Conservation (phyloP, 2,113 vertebrate genomes). For the Bambusicola thoracicus region DNA sequence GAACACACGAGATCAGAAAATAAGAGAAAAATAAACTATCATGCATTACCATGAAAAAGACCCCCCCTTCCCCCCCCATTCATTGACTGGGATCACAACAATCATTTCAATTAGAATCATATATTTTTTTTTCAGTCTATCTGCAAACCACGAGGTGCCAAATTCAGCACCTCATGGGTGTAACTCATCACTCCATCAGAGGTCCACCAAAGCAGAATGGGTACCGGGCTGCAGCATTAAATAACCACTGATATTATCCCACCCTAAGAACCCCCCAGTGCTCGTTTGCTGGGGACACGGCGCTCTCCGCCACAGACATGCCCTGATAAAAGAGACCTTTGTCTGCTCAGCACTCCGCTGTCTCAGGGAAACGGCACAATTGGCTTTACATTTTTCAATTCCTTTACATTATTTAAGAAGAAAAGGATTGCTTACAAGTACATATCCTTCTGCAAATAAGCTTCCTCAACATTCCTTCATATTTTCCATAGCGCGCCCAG, state of each 20-base stretch:
- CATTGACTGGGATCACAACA: background rate
- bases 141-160: background rate
- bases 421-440: conserved; percentile 75
- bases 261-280: background rate
- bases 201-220: background rate
- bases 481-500: conserved; percentile 68
- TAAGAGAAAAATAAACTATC: background rate
- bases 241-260: background rate
- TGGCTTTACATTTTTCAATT: conserved; percentile 4
- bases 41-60: background rate
- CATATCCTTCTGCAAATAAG: conserved; percentile 85
- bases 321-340: conserved; percentile 45
- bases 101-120: background rate
- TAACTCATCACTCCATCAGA: background rate
- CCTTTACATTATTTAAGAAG: background rate
- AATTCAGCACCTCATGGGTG: conserved; percentile 43
- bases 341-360: conserved; percentile 31
- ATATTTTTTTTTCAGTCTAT: background rate
- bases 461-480: conserved; percentile 83
- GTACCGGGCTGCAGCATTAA: background rate
- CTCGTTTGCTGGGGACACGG: background rate
- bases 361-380: background rate
- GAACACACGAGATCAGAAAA: background rate
- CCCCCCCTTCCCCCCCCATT: fast-evolving
- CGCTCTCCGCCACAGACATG: background rate